phyloP scores from a whole-genome alignment of 2,797 vertebrate genomes.

The Sciurus vulgaris region DNA sequence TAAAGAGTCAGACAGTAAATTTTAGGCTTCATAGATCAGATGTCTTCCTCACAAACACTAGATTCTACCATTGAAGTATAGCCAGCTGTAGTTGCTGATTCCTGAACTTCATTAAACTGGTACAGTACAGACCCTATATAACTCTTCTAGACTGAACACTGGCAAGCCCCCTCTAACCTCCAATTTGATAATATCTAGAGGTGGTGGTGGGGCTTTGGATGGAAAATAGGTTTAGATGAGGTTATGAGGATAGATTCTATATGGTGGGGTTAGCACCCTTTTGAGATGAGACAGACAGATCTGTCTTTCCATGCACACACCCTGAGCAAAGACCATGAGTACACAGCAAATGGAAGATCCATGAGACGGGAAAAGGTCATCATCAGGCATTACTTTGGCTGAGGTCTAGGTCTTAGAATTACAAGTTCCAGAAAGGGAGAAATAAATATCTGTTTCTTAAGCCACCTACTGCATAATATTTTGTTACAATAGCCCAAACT shows the following conservation, averaged over 20 bases:
- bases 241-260: background rate
- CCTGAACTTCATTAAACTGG: background rate
- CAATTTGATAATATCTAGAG: background rate
- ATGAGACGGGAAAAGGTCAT: background rate
- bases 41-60: background rate
- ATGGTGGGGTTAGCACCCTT: background rate
- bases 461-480: background rate
- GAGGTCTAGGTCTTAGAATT: background rate
- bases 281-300: background rate
- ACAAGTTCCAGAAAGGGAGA: background rate
- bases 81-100: background rate
- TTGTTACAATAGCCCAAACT: background rate
- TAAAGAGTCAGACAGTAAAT: background rate
- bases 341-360: background rate
- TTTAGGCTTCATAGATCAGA: background rate
- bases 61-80: background rate
- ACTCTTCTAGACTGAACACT: background rate
- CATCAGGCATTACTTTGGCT: background rate
- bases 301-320: background rate
- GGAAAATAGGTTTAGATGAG: background rate
- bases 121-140: background rate
- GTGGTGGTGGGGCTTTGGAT: background rate
- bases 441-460: slow-evolving; percentile 8
- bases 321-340: background rate
- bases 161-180: background rate